Percentiles rank a stretch among this genome's conserved stretches.
phyloP scores from a whole-genome alignment of 1,140 invertebrate species.

The Drosophila micromelanica region DNA sequence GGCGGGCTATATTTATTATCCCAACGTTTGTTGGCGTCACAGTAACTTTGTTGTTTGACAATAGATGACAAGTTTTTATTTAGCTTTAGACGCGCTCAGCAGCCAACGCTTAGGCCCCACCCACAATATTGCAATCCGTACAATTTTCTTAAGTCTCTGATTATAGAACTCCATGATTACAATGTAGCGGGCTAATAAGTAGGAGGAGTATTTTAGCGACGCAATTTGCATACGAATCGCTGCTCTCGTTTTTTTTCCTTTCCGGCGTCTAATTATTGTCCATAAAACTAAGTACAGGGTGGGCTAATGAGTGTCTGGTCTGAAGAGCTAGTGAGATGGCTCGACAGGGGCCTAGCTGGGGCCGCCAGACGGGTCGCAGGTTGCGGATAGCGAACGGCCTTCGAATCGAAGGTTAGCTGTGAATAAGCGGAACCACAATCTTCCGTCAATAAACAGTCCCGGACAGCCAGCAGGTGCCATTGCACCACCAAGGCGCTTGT shows the following conservation, averaged over 20 bases:
- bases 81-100: slow-evolving; percentile 9
- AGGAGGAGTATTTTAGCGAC: neutral
- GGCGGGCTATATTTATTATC: slow-evolving; percentile 3
- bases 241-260: slow-evolving; percentile 3
- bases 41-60: slow-evolving; percentile 15
- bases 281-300: neutral
- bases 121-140: slow-evolving; percentile 12
- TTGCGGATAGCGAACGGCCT: slow-evolving; percentile 39
- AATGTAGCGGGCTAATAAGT: slow-evolving; percentile 6
- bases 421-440: slow-evolving; percentile 11
- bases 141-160: slow-evolving; percentile 25
- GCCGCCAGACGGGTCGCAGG: slow-evolving; percentile 37
- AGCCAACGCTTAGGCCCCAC: neutral
- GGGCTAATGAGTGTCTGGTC: slow-evolving; percentile 6
- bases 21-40: slow-evolving; percentile 19
- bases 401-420: slow-evolving; percentile 25
- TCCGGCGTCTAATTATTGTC: neutral
- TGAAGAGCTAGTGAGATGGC: slow-evolving; percentile 26
- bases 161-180: slow-evolving; percentile 9
- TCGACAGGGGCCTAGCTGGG: slow-evolving; percentile 32
- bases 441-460: slow-evolving; percentile 28
- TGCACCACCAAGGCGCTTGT: slow-evolving; percentile 15
- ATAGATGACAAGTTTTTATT: slow-evolving; percentile 10
- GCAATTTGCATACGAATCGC: neutral
- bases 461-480: slow-evolving; percentile 27